Evolutionary conservation across 2,888 invertebrate genomes (phyloP).

Genomic region (Seladonia tumulorum): DNA sequence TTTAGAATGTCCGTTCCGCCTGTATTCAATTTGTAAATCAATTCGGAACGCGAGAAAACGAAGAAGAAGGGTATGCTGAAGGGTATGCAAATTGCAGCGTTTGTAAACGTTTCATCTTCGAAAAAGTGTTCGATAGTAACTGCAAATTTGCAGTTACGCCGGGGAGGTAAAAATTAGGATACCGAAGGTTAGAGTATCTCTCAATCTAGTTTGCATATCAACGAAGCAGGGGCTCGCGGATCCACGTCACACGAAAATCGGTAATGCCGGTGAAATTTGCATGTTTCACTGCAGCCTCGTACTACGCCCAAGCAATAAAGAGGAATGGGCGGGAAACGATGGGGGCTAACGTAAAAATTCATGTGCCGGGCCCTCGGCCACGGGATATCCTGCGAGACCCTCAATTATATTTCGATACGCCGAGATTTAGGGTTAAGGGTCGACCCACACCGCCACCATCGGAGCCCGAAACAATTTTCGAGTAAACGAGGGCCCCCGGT

Average conservation of each 20-base stretch:
- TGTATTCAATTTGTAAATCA: too few species aligned
- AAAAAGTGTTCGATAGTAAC: too few species aligned
- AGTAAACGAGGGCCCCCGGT: conserved; percentile 49
- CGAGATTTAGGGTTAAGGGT: conserved; percentile 74
- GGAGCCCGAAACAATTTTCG: conserved; percentile 67
- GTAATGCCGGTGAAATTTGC: conserved; percentile 68
- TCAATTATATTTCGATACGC: conserved; percentile 75
- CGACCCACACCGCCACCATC: conserved; percentile 52
- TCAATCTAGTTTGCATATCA: conserved; percentile 44
- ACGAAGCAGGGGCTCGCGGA: not conserved
- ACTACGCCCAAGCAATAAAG: conserved; percentile 71
- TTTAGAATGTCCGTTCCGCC: too few species aligned
- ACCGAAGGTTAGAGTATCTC: conserved; percentile 27
- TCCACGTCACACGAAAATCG: conserved; percentile 61
- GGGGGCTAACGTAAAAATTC: conserved; percentile 62
- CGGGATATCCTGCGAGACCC: conserved; percentile 61
- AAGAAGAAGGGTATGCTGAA: too few species aligned
- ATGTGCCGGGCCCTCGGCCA: conserved; percentile 39
- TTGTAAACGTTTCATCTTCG: too few species aligned
- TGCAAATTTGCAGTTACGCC: conserved; percentile 21
- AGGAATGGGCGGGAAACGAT: conserved; percentile 57
- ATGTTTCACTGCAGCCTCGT: conserved; percentile 58
- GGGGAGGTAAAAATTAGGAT: conserved; percentile 1
- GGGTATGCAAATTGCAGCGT: too few species aligned
- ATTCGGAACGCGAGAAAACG: too few species aligned